Evolutionary conservation across 1,140 invertebrate genomes (phyloP), one percentile per base, ranked within the genome.

Genomic region (Ectropis grisescens): DNA sequence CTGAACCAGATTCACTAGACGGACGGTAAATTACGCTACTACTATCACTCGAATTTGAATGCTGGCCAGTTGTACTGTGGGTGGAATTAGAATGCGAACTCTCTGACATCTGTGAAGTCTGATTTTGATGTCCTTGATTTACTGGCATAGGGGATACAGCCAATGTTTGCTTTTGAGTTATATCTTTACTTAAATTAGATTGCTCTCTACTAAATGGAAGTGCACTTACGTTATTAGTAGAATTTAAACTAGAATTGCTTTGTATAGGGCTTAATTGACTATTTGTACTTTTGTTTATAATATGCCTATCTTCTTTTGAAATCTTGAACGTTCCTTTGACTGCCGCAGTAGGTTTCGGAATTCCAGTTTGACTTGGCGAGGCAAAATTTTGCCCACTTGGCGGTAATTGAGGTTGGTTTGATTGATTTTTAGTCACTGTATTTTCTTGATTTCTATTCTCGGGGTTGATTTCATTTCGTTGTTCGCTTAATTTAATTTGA

Each of bases 291-390:
- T 81, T 81, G 47, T 69, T 47, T 33, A 72, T 60, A 43, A 58
- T 43, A 56, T 71, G 66, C 49, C 62, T 79, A 40, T 83, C 82
- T 33, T 83, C 80, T 65, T 82, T 82, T 11, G 82, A 84, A 34
- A 87, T 83, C 80, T 92, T 92, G 23, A 87, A 88, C 1, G 91
- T 94, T 47, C 93, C 93, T 85, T 95, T 96, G 2, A 96, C 92
- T 37, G 93, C 90, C 8, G 93, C 92, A 10, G 92, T 95, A 2
- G 93, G 94, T 79, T 96, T 96, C 1, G 94, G 93, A 56, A 96
- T 92, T 9, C 91, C 91, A 5, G 91, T 93, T 3, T 71, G 68
- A 47, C 68, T 71, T 47, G 62, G 71, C 12, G 58, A 48, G 13
- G 66, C 52, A 33, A 60, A 35, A 29, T 53, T 58, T 47, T 66